Evolutionary conservation across 1,140 invertebrate species (phyloP), one percentile per base, ranked within the genome.

Genomic region (Drosophila novamexicana): DNA sequence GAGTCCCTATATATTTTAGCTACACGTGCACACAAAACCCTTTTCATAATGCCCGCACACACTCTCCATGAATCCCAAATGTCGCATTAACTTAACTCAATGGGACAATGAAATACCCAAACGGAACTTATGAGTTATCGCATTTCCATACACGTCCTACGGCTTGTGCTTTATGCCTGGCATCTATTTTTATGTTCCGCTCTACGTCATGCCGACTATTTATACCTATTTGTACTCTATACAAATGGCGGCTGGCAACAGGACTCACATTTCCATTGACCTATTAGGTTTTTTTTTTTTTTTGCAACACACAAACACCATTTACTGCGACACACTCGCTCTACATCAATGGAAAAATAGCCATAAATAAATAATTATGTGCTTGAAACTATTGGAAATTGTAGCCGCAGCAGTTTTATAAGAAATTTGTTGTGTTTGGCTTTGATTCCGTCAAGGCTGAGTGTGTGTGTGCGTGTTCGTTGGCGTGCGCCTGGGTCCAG

Each of bases 281-380:
- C 72, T 75, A 70, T 75, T 61, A 16, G 67, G 70, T 63, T 70
- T 70, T 54, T 62, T 36, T 12, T 61, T 61, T 8, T 61, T 49
- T 47, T 45, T 42, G 65, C 75, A 79, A 67, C 49, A 54, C 44
- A 59, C 57, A 74, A 80, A 77, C 58, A 62, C 63, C 77, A 54
- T 65, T 71, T 44, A 39, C 6, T 22, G n/a, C 34, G 18, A 34
- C 49, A 6, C 29, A 63, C 61, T 62, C 50, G 72, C 56, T 4
- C 18, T 66, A 68, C 74, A 69, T 81, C 79, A 77, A 77, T 81
- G 75, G 57, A 70, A 72, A 76, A 71, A 80, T 71, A 77, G 65
- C 88, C 68, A 77, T 85, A 88, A 85, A 85, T 85, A 88, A 76
- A 85, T 85, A 85, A 85, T 85, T 88, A 72, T 70, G 71, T 82